Evolutionary conservation across 2,888 invertebrate species (phyloP).

Genomic region (Eledone cirrhosa): DNA sequence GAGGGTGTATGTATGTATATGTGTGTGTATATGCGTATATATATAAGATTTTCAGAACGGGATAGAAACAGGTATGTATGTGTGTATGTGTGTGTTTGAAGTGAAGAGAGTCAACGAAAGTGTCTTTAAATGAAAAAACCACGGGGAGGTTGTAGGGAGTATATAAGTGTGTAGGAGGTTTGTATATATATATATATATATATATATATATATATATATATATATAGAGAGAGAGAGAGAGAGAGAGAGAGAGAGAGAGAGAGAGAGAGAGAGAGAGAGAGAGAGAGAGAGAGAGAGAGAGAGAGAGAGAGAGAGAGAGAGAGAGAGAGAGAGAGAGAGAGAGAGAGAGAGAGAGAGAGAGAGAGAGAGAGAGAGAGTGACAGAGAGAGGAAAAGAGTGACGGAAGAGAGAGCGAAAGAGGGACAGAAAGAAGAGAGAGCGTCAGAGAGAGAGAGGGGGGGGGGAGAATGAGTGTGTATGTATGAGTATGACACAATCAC

Average conservation of each 20-base stretch:
- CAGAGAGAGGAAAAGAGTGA: not conserved
- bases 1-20: no score
- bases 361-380: not conserved
- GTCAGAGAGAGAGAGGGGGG: not conserved
- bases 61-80: no score
- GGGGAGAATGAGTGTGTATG: slow-evolving; percentile 7
- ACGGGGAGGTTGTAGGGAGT: no score
- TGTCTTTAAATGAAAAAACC: no score
- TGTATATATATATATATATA: no score
- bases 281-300: not conserved
- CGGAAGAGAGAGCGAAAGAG: not conserved
- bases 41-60: no score
- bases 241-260: slow-evolving; percentile 26
- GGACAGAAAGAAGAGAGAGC: not conserved
- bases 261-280: not conserved
- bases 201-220: no score
- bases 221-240: slow-evolving; percentile 10
- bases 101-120: no score
- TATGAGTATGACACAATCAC: not conserved
- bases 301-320: no score
- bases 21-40: no score
- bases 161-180: no score
- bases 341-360: not conserved
- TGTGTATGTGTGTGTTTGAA: no score
- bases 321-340: not conserved